phyloP scores from a whole-genome alignment of 2,797 vertebrate species.

The Psittacula echo region DNA sequence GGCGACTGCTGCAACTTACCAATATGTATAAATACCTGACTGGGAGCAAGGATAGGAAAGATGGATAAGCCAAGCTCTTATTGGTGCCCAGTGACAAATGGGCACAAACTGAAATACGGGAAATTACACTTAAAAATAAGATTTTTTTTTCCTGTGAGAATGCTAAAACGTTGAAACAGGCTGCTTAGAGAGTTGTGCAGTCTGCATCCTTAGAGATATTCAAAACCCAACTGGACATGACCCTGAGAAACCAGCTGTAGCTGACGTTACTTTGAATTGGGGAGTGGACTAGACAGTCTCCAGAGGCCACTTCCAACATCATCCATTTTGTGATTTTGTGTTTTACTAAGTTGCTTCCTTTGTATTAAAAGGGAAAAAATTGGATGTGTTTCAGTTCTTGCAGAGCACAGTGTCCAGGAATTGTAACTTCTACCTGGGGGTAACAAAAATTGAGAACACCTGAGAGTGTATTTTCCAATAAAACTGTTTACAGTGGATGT shows the following conservation, averaged over 20 bases:
- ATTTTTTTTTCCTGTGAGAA: accelerated
- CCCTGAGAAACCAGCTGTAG: background rate
- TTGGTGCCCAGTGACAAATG: too few relatives aligned
- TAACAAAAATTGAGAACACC: background rate
- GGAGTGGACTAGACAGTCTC: background rate
- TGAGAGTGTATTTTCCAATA: background rate
- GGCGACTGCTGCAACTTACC: background rate
- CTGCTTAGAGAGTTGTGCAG: background rate
- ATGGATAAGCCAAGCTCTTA: background rate
- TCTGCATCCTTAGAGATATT: background rate
- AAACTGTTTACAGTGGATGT: background rate
- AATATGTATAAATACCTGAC: background rate
- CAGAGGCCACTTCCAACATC: background rate
- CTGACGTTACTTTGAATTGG: background rate
- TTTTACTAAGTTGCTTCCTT: background rate
- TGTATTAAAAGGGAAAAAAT: background rate
- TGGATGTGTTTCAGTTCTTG: background rate
- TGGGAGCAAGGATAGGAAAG: background rate
- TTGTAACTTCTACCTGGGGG: background rate
- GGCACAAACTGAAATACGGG: background rate
- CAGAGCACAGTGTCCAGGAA: background rate
- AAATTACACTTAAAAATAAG: background rate
- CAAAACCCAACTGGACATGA: background rate
- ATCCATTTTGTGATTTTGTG: background rate
- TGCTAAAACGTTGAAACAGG: background rate